A percentile compares a stretch with the other conserved stretches of the same genome.
These are phyloP conservation scores for Synergus itoensis DNA, from an alignment of 2,888 invertebrate species.

Conservation along the genomic window DNA sequence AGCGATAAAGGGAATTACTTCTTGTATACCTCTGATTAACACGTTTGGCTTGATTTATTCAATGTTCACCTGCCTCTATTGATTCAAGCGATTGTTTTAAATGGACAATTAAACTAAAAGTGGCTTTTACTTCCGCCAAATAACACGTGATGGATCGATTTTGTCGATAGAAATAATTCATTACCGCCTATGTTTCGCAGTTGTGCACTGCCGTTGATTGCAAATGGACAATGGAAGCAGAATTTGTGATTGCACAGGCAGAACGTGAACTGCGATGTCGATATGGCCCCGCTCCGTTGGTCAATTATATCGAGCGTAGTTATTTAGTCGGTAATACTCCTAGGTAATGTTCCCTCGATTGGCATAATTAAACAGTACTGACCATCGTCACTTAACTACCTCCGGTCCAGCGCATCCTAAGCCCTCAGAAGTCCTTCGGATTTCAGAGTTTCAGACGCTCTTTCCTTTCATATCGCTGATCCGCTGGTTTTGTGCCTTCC, in stretches of 20 bases:
- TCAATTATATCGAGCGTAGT: constrained; percentile 30
- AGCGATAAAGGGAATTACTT: neutral
- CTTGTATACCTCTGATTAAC: neutral
- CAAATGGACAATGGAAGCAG: constrained; percentile 35
- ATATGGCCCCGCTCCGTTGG: constrained; percentile 16
- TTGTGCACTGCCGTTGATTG: constrained; percentile 34
- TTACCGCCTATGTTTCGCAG: constrained; percentile 20
- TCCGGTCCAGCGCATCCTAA: constrained; percentile 12
- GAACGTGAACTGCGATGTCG: constrained; percentile 4
- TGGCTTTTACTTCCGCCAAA: constrained; percentile 4
- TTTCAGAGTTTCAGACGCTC: neutral
- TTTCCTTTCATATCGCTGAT: constrained; percentile 22
- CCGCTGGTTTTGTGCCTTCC: constrained; percentile 26
- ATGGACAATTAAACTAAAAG: constrained; percentile 4
- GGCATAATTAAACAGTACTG: constrained; percentile 28
- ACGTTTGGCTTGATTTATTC: neutral
- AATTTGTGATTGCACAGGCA: constrained; percentile 41
- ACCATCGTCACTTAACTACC: constrained; percentile 27
- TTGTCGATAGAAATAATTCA: constrained; percentile 26
- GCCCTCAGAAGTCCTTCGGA: neutral
- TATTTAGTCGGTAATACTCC: neutral
- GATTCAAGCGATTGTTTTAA: neutral
- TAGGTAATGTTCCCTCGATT: constrained; percentile 12
- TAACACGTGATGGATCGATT: constrained; percentile 16
- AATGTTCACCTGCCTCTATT: neutral